Conservation (phyloP, 2,888 invertebrate species). For the Polymixis lichenea region DNA sequence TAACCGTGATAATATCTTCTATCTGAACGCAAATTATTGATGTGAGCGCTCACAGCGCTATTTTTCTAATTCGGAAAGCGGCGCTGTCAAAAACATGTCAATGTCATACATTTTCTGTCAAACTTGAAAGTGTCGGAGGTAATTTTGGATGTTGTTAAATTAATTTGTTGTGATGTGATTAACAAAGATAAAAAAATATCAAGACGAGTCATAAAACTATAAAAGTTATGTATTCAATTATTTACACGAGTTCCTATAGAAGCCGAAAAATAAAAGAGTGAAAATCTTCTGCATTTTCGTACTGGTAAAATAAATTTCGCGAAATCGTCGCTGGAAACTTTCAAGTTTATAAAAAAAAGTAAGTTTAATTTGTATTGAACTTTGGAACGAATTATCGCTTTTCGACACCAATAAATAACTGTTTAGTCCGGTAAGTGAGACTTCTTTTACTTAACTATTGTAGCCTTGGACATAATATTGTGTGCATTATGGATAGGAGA, state of each 20-base stretch:
- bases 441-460: no score
- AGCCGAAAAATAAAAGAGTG: neutral
- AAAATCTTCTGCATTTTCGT: neutral
- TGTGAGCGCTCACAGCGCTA: no score
- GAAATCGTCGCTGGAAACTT: neutral
- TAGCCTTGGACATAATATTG: neutral
- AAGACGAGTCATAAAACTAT: neutral
- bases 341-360: conserved; percentile 8
- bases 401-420: neutral
- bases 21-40: no score
- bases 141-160: neutral
- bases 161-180: conserved; percentile 32
- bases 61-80: no score
- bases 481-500: neutral
- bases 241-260: neutral
- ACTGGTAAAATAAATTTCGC: neutral
- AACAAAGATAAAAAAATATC: neutral
- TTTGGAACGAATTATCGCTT: conserved; percentile 19
- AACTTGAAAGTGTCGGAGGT: neutral
- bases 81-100: no score
- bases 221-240: conserved; percentile 18
- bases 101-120: conserved; percentile 2
- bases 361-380: conserved; percentile 24
- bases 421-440: neutral
- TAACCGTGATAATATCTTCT: no score